Conservation (phyloP, 2,797 vertebrate genomes). For the Xenops minutus region DNA sequence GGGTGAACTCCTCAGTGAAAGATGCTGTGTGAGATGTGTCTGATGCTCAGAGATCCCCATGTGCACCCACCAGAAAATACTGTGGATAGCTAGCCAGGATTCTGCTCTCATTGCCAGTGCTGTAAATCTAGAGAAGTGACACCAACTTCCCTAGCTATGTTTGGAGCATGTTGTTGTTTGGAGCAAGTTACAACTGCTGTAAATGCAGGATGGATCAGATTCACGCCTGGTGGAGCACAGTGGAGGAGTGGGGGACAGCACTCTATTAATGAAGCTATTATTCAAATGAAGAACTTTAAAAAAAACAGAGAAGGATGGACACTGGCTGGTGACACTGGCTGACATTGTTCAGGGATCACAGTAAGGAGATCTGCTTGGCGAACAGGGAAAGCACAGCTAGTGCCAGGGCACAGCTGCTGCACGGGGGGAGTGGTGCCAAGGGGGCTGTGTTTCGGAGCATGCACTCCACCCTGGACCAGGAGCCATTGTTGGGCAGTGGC, state of each 20-base stretch:
- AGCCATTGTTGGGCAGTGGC: slow-evolving; percentile 92
- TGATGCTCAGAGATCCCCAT: not conserved
- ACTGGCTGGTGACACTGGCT: slow-evolving; percentile 2
- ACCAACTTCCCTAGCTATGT: not conserved
- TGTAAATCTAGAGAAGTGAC: not conserved
- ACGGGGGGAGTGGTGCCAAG: not conserved
- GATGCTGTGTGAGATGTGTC: not conserved
- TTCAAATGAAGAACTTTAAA: not conserved
- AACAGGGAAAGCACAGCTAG: slow-evolving; percentile 62
- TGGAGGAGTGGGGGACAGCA: not conserved
- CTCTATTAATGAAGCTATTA: slow-evolving; percentile 62
- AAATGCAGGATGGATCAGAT: not conserved
- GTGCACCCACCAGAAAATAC: not conserved
- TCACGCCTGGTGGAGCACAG: not conserved
- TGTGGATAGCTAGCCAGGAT: not conserved
- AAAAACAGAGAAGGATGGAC: not conserved
- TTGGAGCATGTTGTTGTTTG: not conserved
- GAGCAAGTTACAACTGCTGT: not conserved
- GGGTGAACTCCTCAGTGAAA: not conserved
- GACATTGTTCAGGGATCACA: not conserved
- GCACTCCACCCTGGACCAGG: slow-evolving; percentile 88
- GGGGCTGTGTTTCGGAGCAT: slow-evolving; percentile 76
- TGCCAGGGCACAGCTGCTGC: slow-evolving; percentile 34
- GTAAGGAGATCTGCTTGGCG: not conserved
- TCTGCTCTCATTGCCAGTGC: not conserved